Base-by-base conservation (phyloP, 2,113 vertebrate genomes). In the Sardina pilchardus region DNA sequence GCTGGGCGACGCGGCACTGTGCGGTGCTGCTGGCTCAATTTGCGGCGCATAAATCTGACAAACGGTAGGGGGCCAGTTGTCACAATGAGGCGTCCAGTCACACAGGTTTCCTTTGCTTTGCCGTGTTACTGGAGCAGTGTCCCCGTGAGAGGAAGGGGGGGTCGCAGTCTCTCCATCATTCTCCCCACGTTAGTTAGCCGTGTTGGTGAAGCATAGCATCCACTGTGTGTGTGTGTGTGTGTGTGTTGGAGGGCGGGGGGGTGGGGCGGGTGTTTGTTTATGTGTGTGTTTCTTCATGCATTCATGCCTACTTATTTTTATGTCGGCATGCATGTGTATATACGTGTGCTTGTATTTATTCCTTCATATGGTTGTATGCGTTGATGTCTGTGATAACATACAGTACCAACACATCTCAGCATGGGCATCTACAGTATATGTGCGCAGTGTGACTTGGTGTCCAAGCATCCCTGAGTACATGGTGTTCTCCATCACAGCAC, bases 1-100 rank as follows among this genome's bases (percentile, higher is more conserved):
- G 4, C 71, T 34, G 10, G 39, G 39, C 39, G 39, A 2, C 39
- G 39, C 4, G 39, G 39, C 39, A 4, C 39, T 42, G 39, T 30
- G 63, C n/a, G 21, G 59, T 30, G 63, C 48, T 17, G 71, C 71
- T 78, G 71, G 71, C 71, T 78, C 30, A 36, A 78, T 78, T 78
- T 16, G 26, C 30, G 30, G 12, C 1, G 71, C 30, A 17, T 16
- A 12, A 78, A 78, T 78, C 71, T 78, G 71, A 78, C 71, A 78
- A 78, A 78, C 71, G 16, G 10, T 30, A 71, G 63, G 63, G 63
- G 63, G 26, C 0, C 63, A 71, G 63, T 34, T 10, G 9, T 71
- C 10, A 30, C 63, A 71, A 71, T 12, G 14, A 34, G 63, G 1
- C 63, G 26, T 71, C 63, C 10, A 30, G n/a, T 71, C 26, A 67